These are phyloP conservation scores for Gulo gulo DNA, from an alignment of 2,113 vertebrate species.

Conservation along the genomic window DNA sequence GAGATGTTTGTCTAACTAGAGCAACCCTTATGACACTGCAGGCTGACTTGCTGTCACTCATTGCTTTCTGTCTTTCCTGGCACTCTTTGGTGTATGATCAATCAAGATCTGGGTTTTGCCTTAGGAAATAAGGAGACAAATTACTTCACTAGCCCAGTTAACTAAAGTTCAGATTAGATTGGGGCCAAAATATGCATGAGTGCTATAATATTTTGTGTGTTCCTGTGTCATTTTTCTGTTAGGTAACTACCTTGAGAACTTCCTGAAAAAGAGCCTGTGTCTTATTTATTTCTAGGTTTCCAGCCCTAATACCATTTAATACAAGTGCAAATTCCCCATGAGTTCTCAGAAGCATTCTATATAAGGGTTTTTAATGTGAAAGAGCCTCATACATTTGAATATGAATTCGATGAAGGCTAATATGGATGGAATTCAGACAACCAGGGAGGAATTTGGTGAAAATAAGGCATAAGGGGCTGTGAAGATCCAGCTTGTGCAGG, in stretches of 20 bases:
- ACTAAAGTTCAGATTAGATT: not conserved
- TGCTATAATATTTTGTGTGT: not conserved
- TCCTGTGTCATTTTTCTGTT: not conserved
- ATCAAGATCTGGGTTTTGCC: not conserved
- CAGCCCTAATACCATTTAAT: not conserved
- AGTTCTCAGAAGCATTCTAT: not conserved
- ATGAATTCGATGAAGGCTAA: not conserved
- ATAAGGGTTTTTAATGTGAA: not conserved
- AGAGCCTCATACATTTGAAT: not conserved
- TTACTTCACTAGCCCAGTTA: not conserved
- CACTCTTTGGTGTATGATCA: not conserved
- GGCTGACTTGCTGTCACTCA: not conserved
- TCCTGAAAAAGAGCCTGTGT: not conserved
- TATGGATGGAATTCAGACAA: not conserved
- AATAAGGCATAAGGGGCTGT: not conserved
- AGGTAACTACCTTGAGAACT: not conserved
- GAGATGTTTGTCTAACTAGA: not conserved
- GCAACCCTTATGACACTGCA: not conserved
- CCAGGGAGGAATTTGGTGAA: not conserved
- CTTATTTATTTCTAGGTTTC: not conserved
- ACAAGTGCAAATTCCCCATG: not conserved
- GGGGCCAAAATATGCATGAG: not conserved
- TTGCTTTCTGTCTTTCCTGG: not conserved
- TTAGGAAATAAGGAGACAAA: not conserved
- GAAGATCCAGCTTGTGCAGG: not conserved